Evolutionary conservation across 2,797 vertebrate species (phyloP).

Genomic region (Anolis apletophallus): DNA sequence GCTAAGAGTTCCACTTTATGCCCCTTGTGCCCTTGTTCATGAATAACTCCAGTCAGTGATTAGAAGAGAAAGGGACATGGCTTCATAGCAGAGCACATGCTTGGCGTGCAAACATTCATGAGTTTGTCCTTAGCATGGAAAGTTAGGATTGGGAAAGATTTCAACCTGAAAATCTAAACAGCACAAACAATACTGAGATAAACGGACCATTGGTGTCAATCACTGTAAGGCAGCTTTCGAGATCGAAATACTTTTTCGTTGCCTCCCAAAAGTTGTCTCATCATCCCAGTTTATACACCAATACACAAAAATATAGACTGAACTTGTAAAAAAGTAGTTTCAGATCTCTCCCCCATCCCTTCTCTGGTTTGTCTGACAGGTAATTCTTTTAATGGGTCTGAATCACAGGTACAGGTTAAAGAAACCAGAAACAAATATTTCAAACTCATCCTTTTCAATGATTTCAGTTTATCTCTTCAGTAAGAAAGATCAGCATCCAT

Average conservation of each 20-base stretch:
- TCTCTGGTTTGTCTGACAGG: not conserved
- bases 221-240: not conserved
- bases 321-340: not conserved
- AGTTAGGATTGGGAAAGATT: not conserved
- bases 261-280: not conserved
- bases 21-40: accelerated
- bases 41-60: not conserved
- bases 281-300: accelerated
- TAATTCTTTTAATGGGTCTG: not conserved
- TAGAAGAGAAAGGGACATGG: not conserved
- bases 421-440: slow-evolving; percentile 13
- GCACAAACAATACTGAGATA: not conserved
- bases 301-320: accelerated
- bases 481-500: not conserved
- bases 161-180: not conserved
- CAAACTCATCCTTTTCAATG: not conserved
- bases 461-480: slow-evolving; percentile 15
- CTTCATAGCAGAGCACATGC: not conserved
- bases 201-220: not conserved
- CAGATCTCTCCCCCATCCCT: not conserved
- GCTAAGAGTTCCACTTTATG: not conserved
- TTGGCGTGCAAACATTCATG: not conserved
- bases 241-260: not conserved
- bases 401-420: not conserved
- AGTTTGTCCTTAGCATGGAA: not conserved